These are phyloP conservation scores for Chaenodraco wilsoni DNA, from an alignment of 2,797 vertebrate species.

Conservation along the genomic window DNA sequence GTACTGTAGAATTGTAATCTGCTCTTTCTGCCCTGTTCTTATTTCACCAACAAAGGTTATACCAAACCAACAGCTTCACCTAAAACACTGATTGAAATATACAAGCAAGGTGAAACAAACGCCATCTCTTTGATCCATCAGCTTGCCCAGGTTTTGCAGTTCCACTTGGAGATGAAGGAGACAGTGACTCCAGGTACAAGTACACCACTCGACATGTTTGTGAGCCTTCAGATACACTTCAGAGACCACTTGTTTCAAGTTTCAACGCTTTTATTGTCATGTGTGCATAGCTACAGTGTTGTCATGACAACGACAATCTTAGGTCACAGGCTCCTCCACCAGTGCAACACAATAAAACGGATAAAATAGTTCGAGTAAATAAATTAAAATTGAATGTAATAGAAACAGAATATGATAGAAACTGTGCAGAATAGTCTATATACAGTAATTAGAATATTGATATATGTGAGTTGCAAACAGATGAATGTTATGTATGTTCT, in stretches of 20 bases:
- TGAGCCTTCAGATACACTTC: background rate
- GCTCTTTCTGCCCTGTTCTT: background rate
- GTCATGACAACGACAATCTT: too few relatives aligned
- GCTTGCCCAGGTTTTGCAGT: slow-evolving; percentile 81
- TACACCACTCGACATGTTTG: background rate
- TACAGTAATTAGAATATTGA: too few relatives aligned
- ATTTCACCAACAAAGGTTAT: slow-evolving; percentile 35
- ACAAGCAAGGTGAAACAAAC: slow-evolving; percentile 81
- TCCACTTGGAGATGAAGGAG: slow-evolving; percentile 91
- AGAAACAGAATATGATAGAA: too few relatives aligned
- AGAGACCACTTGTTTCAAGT: background rate
- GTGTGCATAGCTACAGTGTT: too few relatives aligned
- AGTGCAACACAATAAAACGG: too few relatives aligned
- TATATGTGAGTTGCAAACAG: too few relatives aligned
- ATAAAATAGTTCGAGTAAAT: too few relatives aligned
- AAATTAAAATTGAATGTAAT: too few relatives aligned
- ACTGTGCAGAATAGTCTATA: too few relatives aligned
- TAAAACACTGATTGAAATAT: slow-evolving; percentile 82
- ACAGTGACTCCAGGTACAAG: slow-evolving; percentile 82
- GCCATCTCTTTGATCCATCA: slow-evolving; percentile 88
- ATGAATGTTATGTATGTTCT: too few relatives aligned
- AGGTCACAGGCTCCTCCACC: too few relatives aligned
- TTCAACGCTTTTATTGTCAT: too few relatives aligned
- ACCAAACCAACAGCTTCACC: slow-evolving; percentile 63
- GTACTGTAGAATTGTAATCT: background rate